A percentile compares a stretch with the other conserved stretches of the same genome.
phyloP scores from a whole-genome alignment of 2,888 invertebrate species.

The Chrysina gloriosa region DNA sequence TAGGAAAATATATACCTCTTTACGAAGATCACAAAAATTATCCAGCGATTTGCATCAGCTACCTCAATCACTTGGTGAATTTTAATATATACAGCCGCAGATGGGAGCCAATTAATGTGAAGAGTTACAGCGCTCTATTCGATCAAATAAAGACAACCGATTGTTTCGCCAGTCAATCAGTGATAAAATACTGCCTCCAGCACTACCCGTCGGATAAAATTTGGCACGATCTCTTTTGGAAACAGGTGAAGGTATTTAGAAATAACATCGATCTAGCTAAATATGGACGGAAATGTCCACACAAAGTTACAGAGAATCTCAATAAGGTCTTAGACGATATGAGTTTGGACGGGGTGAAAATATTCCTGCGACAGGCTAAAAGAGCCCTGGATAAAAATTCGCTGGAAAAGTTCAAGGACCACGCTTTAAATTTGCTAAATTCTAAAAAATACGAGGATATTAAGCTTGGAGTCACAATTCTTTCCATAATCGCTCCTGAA shows the following conservation, averaged over 20 bases:
- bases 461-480: slow-evolving; percentile 1
- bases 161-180: not conserved
- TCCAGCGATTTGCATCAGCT: not conserved
- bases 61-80: not conserved
- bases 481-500: slow-evolving; percentile 7
- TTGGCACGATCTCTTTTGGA: slow-evolving; percentile 12
- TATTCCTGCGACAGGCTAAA: not conserved
- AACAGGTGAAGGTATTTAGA: not conserved
- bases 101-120: not conserved
- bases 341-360: no score
- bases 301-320: not conserved
- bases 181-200: not conserved
- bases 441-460: not conserved
- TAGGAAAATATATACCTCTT: not conserved
- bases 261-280: not conserved
- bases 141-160: slow-evolving; percentile 15
- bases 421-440: not conserved
- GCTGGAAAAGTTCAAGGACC: not conserved
- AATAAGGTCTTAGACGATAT: not conserved
- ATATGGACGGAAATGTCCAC: not conserved
- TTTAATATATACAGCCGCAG: not conserved
- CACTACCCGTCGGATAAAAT: not conserved
- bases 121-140: not conserved
- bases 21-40: not conserved
- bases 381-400: not conserved